These are phyloP conservation scores for Lasioglossum figueresi DNA, from an alignment of 2,888 invertebrate species.

Conservation along the genomic window DNA sequence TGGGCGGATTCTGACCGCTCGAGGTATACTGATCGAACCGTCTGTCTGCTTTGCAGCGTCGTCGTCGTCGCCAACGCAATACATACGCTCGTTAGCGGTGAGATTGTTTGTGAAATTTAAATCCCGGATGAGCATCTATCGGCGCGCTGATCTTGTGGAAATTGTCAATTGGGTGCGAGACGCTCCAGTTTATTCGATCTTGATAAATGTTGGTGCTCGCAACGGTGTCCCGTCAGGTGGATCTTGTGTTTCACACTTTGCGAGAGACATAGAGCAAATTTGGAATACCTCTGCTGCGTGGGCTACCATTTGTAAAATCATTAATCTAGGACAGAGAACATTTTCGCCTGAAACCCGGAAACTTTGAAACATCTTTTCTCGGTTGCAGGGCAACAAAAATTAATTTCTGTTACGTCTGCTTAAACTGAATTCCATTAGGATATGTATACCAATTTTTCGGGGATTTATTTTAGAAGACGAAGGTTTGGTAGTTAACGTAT, in stretches of 20 bases:
- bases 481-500: background rate
- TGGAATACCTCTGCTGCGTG: too few species aligned
- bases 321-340: background rate
- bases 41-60: constrained; percentile 29
- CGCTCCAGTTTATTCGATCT: background rate
- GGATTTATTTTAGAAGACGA: background rate
- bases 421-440: too few species aligned
- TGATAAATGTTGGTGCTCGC: background rate
- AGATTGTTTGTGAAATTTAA: constrained; percentile 12
- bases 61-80: background rate
- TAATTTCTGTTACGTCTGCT: too few species aligned
- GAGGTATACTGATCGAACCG: background rate
- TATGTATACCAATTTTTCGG: too few species aligned
- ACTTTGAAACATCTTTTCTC: background rate
- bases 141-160: background rate
- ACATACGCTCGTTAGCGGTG: background rate
- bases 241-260: background rate
- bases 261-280: background rate
- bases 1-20: constrained; percentile 24
- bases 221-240: background rate
- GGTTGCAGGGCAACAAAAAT: background rate
- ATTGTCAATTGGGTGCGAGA: background rate
- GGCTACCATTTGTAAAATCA: background rate
- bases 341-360: background rate
- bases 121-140: background rate